These are phyloP conservation scores for Crotalus tigris DNA, from an alignment of 2,113 vertebrate genomes.

Conservation along the genomic window DNA sequence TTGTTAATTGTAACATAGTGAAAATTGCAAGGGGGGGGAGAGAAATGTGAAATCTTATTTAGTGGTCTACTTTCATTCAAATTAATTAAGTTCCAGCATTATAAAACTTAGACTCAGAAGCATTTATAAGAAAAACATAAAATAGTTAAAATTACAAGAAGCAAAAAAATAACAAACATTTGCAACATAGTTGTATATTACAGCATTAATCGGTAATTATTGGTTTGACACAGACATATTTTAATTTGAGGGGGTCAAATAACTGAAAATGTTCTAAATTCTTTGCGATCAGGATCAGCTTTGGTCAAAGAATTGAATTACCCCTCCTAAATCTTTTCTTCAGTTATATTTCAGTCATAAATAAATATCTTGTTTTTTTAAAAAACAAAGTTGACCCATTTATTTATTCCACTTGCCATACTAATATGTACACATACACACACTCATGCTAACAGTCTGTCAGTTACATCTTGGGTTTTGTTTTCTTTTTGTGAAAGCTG, in stretches of 20 bases:
- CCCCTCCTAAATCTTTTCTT: neutral
- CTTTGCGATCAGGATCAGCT: neutral
- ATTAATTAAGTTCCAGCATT: neutral
- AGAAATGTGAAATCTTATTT: neutral
- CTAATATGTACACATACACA: neutral
- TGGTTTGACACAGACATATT: slow-evolving; percentile 2
- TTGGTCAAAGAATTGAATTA: slow-evolving; percentile 30
- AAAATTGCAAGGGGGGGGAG: neutral
- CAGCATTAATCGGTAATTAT: neutral
- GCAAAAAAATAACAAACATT: slow-evolving; percentile 33
- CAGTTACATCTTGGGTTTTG: slow-evolving; percentile 55
- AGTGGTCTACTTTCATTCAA: neutral
- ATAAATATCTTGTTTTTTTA: neutral
- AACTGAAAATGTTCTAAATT: slow-evolving; percentile 13
- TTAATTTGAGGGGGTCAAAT: slow-evolving; percentile 6
- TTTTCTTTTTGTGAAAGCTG: slow-evolving; percentile 55
- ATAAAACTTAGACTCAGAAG: slow-evolving; percentile 7
- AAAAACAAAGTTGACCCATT: slow-evolving; percentile 28
- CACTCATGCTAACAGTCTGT: slow-evolving; percentile 55
- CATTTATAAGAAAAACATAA: slow-evolving; percentile 36
- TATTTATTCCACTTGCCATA: slow-evolving; percentile 44
- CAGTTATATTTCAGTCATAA: neutral
- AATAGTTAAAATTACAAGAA: slow-evolving; percentile 29
- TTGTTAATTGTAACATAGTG: neutral
- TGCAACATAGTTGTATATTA: neutral